Base-by-base conservation (phyloP, 2,797 vertebrate genomes). In the Schizopygopsis malacanthus region DNA sequence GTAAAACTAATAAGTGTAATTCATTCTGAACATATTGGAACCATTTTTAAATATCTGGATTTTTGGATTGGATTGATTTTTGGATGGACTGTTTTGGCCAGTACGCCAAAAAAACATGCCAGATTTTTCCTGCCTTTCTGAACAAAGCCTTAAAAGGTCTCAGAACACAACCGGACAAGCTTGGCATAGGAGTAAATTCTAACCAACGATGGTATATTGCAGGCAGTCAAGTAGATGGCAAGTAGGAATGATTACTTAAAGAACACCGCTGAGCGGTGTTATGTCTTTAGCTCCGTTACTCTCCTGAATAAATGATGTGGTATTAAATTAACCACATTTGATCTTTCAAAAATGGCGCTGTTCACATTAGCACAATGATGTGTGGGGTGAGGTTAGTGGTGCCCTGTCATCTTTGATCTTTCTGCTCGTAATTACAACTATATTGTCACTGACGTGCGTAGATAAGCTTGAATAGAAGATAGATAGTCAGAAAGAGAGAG, bases 291-390 rank as follows among this genome's bases (percentile, higher is more conserved):
- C 65, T 79, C 37, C 65, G 25, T 71, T 70, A 79, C 76, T 59
- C 33, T 79, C 37, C n/a, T 79, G 12, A 85, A 85, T 85, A 85
- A 85, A 85, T 85, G n/a, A 71, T 85, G 37, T 39, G 83, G 61
- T 4, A 22, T 56, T 79, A 28, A 79, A 79, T 84, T 59, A 79
- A 28, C 65, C 47, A 70, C 65, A 47, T 78, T 79, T 71, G 12
- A 79, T 45, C 65, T 70, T 79, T 79, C 10, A 79, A 71, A 85
- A 79, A 71, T 45, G 63, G 12, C 52, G 4, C 18, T 59, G 65
- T 56, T 79, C 63, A 78, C 83, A 84, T 84, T 28, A 79, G n/a
- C 15, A 69, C 18, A 56, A 28, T 79, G 39, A 84, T 67, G 33
- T 16, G 25, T 56, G 33, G 50, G 15, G 63, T 70, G 63, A 70